phyloP scores from a whole-genome alignment of 1,140 invertebrate genomes.

The Cydia pomonella region DNA sequence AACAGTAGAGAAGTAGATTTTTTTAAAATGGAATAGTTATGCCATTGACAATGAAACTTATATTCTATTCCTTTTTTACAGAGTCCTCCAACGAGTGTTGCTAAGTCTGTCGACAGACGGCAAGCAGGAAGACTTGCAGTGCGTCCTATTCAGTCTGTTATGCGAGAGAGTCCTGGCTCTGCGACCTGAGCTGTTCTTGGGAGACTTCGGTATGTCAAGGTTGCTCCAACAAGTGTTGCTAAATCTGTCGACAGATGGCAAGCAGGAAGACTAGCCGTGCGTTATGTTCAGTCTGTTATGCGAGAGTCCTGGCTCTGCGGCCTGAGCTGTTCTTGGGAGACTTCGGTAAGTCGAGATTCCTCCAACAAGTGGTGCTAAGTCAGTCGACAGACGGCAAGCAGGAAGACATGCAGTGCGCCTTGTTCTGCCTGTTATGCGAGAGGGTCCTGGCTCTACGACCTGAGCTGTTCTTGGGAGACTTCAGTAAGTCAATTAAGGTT shows the following conservation, averaged over 20 bases:
- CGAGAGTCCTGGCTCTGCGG: too few relatives aligned
- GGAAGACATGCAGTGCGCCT: constrained; percentile 49
- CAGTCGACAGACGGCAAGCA: constrained; percentile 43
- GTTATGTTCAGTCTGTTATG: too few relatives aligned
- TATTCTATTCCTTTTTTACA: constrained; percentile 42
- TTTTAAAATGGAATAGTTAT: too few relatives aligned
- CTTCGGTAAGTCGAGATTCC: constrained; percentile 60
- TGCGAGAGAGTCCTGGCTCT: constrained; percentile 57
- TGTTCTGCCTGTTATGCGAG: constrained; percentile 59
- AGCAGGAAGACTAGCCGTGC: too few relatives aligned
- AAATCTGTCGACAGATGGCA: too few relatives aligned
- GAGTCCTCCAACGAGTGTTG: constrained; percentile 44
- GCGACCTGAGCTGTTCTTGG: constrained; percentile 49
- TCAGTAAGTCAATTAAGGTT: constrained; percentile 56
- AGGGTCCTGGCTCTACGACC: constrained; percentile 52
- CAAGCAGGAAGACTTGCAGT: constrained; percentile 48
- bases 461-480: constrained; percentile 51
- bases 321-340: constrained; percentile 58
- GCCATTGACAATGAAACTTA: too few relatives aligned
- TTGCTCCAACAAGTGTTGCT: too few relatives aligned
- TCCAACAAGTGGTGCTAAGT: constrained; percentile 50
- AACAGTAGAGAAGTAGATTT: too few relatives aligned
- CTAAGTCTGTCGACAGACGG: background rate
- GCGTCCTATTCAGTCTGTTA: constrained; percentile 54
- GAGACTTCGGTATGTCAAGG: constrained; percentile 55